Percentiles rank a stretch among this genome's conserved stretches.
Evolutionary conservation across 2,797 vertebrate genomes (phyloP).

Genomic region (Pagetopsis macropterus): DNA sequence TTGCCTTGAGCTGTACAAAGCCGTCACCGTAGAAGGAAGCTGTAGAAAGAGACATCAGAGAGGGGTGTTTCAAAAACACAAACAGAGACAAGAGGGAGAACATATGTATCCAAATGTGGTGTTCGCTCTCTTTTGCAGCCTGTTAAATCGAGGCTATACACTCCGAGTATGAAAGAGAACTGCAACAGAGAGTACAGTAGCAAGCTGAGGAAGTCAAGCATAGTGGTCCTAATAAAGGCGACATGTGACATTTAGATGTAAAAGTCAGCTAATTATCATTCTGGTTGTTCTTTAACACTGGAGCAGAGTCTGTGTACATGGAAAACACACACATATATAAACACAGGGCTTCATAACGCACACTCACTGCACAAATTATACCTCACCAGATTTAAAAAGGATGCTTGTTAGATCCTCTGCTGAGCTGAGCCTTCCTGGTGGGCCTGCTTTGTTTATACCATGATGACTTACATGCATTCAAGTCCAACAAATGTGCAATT

Average conservation of each 20-base stretch:
- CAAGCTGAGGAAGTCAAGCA: slow-evolving; percentile 55
- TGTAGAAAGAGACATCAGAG: slow-evolving; percentile 62
- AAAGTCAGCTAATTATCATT: slow-evolving; percentile 75
- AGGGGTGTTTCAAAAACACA: neutral
- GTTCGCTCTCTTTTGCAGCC: slow-evolving; percentile 6
- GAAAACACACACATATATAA: neutral
- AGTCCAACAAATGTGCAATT: slow-evolving; percentile 27
- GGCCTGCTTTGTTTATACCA: slow-evolving; percentile 25
- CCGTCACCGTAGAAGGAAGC: slow-evolving; percentile 94
- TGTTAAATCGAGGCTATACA: slow-evolving; percentile 12
- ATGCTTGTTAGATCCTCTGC: slow-evolving; percentile 26
- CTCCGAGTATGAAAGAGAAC: neutral
- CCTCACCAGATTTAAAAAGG: slow-evolving; percentile 44
- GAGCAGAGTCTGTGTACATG: slow-evolving; percentile 24
- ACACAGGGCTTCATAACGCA: slow-evolving; percentile 16
- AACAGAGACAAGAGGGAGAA: neutral
- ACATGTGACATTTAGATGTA: slow-evolving; percentile 75
- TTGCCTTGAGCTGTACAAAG: slow-evolving; percentile 87
- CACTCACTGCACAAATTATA: slow-evolving; percentile 45
- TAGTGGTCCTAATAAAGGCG: slow-evolving; percentile 69
- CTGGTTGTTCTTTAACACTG: slow-evolving; percentile 59
- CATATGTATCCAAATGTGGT: slow-evolving; percentile 1
- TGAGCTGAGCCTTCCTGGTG: slow-evolving; percentile 34
- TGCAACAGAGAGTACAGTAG: slow-evolving; percentile 30
- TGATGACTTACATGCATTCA: slow-evolving; percentile 36